phyloP scores from a whole-genome alignment of 2,113 vertebrate genomes.

The Diglossa brunneiventris region DNA sequence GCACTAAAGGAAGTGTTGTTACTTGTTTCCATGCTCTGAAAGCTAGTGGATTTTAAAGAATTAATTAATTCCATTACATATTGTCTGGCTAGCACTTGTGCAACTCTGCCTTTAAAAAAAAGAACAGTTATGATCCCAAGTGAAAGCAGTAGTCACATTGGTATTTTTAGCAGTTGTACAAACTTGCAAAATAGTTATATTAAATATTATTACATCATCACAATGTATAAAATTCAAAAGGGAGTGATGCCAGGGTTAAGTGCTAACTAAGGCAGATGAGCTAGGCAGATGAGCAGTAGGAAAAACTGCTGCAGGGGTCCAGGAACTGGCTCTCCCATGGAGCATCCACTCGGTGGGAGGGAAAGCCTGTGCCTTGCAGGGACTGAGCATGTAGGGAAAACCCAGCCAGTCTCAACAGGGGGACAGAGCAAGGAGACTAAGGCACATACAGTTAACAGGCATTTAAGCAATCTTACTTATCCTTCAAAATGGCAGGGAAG shows the following conservation, averaged over 20 bases:
- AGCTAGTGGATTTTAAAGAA: background rate
- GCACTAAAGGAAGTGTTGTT: background rate
- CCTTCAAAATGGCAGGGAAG: background rate
- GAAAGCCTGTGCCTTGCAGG: fast-evolving
- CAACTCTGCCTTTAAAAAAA: background rate
- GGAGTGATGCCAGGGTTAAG: background rate
- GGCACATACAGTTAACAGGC: background rate
- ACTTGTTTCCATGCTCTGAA: background rate
- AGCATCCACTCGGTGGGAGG: background rate
- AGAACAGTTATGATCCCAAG: background rate
- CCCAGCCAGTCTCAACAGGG: fast-evolving
- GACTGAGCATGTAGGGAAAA: background rate
- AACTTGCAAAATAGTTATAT: background rate
- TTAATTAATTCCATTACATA: background rate
- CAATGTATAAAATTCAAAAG: background rate
- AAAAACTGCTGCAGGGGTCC: fast-evolving
- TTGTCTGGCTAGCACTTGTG: background rate
- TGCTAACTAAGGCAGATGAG: background rate
- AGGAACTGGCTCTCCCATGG: fast-evolving
- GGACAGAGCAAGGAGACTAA: background rate
- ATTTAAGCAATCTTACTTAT: too few species aligned
- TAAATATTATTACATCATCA: background rate
- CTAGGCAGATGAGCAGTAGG: background rate
- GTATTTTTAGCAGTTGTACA: background rate
- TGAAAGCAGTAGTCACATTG: background rate